Evolutionary conservation across 2,888 invertebrate species (phyloP).

Genomic region (Athrips mouffetella): DNA sequence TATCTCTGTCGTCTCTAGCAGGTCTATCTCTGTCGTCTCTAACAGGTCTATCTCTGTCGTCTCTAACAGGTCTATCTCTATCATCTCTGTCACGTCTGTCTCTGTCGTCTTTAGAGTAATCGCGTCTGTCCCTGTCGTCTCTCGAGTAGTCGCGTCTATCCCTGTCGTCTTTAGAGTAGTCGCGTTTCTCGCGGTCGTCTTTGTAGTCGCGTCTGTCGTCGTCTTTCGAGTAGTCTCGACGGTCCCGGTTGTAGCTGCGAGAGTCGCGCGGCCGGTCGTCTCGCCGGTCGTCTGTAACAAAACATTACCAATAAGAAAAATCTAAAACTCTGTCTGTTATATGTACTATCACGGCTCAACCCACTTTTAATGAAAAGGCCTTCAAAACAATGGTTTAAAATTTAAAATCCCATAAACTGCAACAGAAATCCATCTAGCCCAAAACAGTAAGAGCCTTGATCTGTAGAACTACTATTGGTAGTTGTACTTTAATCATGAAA

Average conservation of each 20-base stretch:
- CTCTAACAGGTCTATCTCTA: slow-evolving; percentile 37
- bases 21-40: slow-evolving; percentile 33
- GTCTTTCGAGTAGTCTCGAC: slow-evolving; percentile 57
- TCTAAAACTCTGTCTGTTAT: too few species aligned
- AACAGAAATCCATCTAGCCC: too few species aligned
- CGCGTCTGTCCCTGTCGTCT: too few species aligned
- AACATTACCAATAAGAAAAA: not conserved
- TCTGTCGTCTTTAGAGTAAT: slow-evolving; percentile 18
- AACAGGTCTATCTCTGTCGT: slow-evolving; percentile 31
- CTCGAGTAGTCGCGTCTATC: slow-evolving; percentile 41
- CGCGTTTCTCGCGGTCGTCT: slow-evolving; percentile 34
- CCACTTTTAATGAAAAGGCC: too few species aligned
- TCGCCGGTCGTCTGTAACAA: slow-evolving; percentile 43
- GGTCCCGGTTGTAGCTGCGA: slow-evolving; percentile 59
- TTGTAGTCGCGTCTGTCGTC: slow-evolving; percentile 35
- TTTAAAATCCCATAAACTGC: too few species aligned
- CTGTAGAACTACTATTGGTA: too few species aligned
- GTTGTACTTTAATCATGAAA: too few species aligned
- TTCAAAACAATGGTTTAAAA: not conserved
- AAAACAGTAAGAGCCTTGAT: too few species aligned
- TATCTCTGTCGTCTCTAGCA: too few species aligned
- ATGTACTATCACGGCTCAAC: too few species aligned
- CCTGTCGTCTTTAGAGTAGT: slow-evolving; percentile 29
- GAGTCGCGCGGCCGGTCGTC: slow-evolving; percentile 50
- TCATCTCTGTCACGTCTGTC: slow-evolving; percentile 33